Conservation (phyloP, 2,797 vertebrate genomes). For the Sebastes minor region DNA sequence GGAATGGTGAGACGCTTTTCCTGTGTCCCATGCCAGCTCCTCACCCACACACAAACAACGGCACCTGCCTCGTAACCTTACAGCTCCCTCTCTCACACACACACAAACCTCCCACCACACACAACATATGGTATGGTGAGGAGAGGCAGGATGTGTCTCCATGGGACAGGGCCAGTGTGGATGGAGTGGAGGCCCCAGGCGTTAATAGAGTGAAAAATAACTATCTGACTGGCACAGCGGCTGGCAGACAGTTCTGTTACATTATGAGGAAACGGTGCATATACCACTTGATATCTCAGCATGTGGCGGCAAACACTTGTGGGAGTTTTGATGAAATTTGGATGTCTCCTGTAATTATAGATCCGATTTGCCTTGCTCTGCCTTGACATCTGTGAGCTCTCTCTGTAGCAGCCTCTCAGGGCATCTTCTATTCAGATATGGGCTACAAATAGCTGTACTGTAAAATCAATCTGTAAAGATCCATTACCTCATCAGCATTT, state of each 20-base stretch:
- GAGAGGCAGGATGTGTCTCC: constrained; percentile 31
- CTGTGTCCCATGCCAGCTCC: neutral
- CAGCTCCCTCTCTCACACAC: neutral
- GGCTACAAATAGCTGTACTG: neutral
- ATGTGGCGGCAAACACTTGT: constrained; percentile 31
- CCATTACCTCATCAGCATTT: neutral
- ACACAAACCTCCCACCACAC: neutral
- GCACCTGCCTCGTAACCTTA: neutral
- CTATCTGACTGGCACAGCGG: constrained; percentile 15
- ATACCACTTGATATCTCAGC: constrained; percentile 24
- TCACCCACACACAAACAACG: constrained; percentile 3
- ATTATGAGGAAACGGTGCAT: constrained; percentile 37
- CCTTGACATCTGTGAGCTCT: constrained; percentile 44
- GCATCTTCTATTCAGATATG: constrained; percentile 7
- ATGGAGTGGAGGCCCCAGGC: constrained; percentile 3
- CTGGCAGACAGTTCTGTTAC: constrained; percentile 30
- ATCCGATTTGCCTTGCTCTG: constrained; percentile 39
- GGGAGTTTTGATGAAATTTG: constrained; percentile 54
- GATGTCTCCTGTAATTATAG: constrained; percentile 62
- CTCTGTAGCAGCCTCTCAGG: constrained; percentile 20
- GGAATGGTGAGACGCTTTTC: neutral
- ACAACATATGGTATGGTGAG: constrained; percentile 36
- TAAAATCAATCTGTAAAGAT: neutral
- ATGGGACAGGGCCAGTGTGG: constrained; percentile 10
- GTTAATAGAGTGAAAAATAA: constrained; percentile 47